phyloP scores from a whole-genome alignment of 2,888 invertebrate species.

The Syrphus vitripennis region DNA sequence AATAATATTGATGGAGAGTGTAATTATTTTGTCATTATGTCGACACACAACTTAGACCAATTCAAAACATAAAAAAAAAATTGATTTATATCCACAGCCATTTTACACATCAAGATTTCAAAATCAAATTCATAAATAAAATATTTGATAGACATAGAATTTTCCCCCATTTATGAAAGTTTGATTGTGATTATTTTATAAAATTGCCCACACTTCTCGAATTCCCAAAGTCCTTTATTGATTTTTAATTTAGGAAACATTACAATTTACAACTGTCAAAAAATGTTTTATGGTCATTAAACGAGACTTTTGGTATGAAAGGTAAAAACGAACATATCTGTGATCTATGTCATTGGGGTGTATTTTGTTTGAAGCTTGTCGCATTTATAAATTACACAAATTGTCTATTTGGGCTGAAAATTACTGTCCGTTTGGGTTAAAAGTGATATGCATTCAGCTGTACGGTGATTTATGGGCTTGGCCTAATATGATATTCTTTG shows the following conservation, averaged over 20 bases:
- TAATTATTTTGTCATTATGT: constrained; percentile 37
- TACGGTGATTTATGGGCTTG: constrained; percentile 7
- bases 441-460: background rate
- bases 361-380: background rate
- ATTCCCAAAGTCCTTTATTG: constrained; percentile 48
- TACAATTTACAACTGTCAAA: constrained; percentile 44
- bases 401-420: constrained; percentile 41
- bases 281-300: constrained; percentile 51
- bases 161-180: background rate
- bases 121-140: constrained; percentile 12
- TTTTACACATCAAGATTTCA: background rate
- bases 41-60: background rate
- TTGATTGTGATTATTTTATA: constrained; percentile 31
- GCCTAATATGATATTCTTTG: background rate
- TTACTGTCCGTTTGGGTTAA: background rate
- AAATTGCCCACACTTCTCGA: constrained; percentile 13
- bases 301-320: background rate
- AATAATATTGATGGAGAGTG: background rate
- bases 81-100: background rate
- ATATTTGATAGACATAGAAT: background rate
- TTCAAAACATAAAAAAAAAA: background rate
- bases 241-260: constrained; percentile 68
- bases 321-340: background rate
- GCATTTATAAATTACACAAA: constrained; percentile 57
- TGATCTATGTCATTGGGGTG: constrained; percentile 37